A percentile compares a stretch with the other conserved stretches of the same genome.
phyloP scores from a whole-genome alignment of 2,797 vertebrate genomes.

The Hozukius guyotensis region DNA sequence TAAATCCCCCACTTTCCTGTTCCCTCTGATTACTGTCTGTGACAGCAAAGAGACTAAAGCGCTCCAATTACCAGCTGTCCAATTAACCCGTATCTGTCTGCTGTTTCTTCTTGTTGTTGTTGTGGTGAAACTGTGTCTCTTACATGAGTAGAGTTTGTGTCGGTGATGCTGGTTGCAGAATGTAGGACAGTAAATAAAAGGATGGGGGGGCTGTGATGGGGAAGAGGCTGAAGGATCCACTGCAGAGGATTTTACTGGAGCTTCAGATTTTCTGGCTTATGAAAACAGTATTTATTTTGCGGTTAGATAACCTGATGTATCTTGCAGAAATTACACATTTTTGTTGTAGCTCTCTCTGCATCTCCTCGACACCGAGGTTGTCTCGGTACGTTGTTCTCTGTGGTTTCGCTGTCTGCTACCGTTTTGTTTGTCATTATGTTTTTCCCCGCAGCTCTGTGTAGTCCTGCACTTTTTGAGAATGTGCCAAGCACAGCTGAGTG shows the following conservation, averaged over 20 bases:
- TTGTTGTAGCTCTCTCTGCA: not conserved
- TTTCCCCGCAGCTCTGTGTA: conserved; percentile 39
- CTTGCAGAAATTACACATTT: conserved; percentile 16
- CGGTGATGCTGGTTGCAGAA: conserved; percentile 29
- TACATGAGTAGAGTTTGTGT: not conserved
- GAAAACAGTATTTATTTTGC: conserved; percentile 31
- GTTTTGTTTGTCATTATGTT: conserved; percentile 54
- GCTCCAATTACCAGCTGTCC: conserved; percentile 50
- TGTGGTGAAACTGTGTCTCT: conserved; percentile 13
- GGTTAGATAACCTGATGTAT: conserved; percentile 25
- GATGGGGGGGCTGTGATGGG: not conserved
- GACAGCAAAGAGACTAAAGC: conserved; percentile 28
- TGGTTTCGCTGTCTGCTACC: conserved; percentile 33
- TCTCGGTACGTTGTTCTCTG: conserved; percentile 21
- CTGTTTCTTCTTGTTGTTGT: conserved; percentile 16
- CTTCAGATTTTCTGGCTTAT: conserved; percentile 14
- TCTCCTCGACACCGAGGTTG: conserved; percentile 11
- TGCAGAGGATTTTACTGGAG: conserved; percentile 14
- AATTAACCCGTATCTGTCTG: conserved; percentile 47
- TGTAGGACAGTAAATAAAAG: conserved; percentile 50
- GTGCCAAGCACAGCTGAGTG: conserved; percentile 59
- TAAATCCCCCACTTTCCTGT: conserved; percentile 35
- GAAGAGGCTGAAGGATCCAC: conserved; percentile 10
- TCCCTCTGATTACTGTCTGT: conserved; percentile 35
- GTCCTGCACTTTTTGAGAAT: conserved; percentile 49